Evolutionary conservation across 2,888 invertebrate genomes (phyloP).

Genomic region (Netelia melanura): DNA sequence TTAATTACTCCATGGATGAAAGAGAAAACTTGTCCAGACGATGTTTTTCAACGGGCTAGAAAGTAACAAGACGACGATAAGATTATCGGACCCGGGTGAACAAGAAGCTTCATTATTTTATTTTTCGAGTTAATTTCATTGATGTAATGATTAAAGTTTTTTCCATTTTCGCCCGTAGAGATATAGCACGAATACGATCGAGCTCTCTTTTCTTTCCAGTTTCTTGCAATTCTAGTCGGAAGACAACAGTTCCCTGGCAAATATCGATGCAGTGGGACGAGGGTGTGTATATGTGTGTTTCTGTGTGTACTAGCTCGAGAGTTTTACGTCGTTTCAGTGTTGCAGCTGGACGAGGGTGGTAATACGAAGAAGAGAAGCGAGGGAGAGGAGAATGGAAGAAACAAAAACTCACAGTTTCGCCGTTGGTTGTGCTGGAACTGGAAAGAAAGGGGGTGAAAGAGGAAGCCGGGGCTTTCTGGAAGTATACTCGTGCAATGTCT

Average conservation of each 20-base stretch:
- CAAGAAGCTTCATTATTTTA: constrained; percentile 22
- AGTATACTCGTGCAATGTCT: constrained; percentile 49
- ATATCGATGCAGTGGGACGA: constrained; percentile 58
- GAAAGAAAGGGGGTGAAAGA: constrained; percentile 26
- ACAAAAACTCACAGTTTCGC: constrained; percentile 47
- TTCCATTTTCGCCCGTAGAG: neutral
- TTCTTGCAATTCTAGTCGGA: constrained; percentile 38
- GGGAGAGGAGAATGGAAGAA: constrained; percentile 47
- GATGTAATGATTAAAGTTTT: constrained; percentile 49
- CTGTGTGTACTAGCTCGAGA: constrained; percentile 13
- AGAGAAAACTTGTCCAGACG: neutral
- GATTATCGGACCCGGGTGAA: neutral
- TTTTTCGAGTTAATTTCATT: constrained; percentile 40
- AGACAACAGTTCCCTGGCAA: constrained; percentile 36
- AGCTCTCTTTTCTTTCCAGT: constrained; percentile 24
- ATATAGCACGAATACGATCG: constrained; percentile 9
- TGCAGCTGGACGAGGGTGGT: constrained; percentile 39
- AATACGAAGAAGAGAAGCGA: constrained; percentile 34
- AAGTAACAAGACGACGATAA: neutral
- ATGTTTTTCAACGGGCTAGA: neutral
- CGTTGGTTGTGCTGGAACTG: constrained; percentile 44
- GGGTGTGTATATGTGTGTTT: neutral
- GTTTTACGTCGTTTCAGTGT: constrained; percentile 29
- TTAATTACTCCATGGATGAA: too few relatives aligned
- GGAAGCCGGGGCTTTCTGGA: constrained; percentile 11